These are phyloP conservation scores for Oscheius sp. DNA, from an alignment of 1,140 invertebrate species.

Conservation along the genomic window DNA sequence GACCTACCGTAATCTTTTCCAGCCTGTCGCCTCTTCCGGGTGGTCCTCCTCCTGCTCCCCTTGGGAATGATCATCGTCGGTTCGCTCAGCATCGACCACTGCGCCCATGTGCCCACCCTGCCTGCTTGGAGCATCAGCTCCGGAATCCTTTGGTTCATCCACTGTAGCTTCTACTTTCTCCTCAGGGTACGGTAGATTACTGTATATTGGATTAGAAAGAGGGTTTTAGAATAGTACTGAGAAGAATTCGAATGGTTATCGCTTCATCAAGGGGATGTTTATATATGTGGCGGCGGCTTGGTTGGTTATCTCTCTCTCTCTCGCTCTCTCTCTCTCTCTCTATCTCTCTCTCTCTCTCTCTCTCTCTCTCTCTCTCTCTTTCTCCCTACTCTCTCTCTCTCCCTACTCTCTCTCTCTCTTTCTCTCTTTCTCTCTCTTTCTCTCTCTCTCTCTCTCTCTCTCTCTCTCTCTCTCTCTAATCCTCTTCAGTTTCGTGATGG, in stretches of 20 bases:
- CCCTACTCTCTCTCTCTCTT: not conserved
- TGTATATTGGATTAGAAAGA: too few relatives aligned
- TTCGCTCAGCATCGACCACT: not conserved
- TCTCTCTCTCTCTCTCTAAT: too few relatives aligned
- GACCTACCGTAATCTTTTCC: not conserved
- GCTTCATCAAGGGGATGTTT: not conserved
- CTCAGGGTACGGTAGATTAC: too few relatives aligned
- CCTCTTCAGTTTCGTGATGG: not conserved
- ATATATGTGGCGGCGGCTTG: not conserved
- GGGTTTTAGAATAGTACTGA: not conserved
- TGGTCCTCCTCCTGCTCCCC: not conserved
- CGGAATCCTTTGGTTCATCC: not conserved
- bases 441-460: not conserved
- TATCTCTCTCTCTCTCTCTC: too few relatives aligned
- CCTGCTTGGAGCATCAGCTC: not conserved
- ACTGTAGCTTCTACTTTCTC: not conserved
- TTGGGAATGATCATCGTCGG: not conserved
- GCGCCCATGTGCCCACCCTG: not conserved
- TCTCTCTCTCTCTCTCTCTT: too few relatives aligned
- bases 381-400: too few relatives aligned
- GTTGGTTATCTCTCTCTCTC: too few relatives aligned
- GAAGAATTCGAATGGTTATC: not conserved
- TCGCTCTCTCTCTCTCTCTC: not conserved
- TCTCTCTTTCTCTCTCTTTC: not conserved
- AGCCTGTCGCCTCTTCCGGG: not conserved